Percentiles rank a stretch among this genome's conserved stretches.
These are phyloP conservation scores for Propithecus coquereli DNA, from an alignment of 2,113 vertebrate species.

Conservation along the genomic window DNA sequence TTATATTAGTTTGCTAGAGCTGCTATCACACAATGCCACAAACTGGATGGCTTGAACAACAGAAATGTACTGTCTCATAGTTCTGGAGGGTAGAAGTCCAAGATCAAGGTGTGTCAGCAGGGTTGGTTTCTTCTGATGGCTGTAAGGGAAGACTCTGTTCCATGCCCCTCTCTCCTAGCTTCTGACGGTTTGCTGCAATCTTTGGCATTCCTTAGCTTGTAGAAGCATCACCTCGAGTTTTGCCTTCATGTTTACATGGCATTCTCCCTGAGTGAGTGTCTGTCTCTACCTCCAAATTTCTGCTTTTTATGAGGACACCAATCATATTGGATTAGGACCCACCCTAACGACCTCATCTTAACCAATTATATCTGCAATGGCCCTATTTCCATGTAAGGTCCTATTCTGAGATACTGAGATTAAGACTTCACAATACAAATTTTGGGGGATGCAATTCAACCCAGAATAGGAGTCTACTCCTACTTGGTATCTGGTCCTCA, in stretches of 20 bases:
- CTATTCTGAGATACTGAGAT: not conserved
- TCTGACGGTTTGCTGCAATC: not conserved
- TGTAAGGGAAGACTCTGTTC: not conserved
- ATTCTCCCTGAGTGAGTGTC: not conserved
- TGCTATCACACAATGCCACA: not conserved
- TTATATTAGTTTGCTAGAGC: not conserved
- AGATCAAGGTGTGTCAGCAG: not conserved
- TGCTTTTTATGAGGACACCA: not conserved
- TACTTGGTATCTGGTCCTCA: not conserved
- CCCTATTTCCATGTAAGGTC: not conserved
- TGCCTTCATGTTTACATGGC: not conserved
- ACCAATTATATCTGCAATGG: not conserved
- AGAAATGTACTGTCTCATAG: not conserved
- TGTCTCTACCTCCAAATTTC: not conserved
- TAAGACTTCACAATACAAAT: not conserved
- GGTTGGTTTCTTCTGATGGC: not conserved
- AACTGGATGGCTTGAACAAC: not conserved
- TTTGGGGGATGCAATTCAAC: not conserved
- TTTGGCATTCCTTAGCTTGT: not conserved
- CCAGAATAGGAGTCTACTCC: not conserved
- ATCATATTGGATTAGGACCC: not conserved
- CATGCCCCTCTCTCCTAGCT: not conserved
- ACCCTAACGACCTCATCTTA: not conserved
- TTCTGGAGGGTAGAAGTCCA: not conserved
- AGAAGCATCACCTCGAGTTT: not conserved